Evolutionary conservation across 2,797 vertebrate species (phyloP).

Genomic region (Anniella stebbinsi): DNA sequence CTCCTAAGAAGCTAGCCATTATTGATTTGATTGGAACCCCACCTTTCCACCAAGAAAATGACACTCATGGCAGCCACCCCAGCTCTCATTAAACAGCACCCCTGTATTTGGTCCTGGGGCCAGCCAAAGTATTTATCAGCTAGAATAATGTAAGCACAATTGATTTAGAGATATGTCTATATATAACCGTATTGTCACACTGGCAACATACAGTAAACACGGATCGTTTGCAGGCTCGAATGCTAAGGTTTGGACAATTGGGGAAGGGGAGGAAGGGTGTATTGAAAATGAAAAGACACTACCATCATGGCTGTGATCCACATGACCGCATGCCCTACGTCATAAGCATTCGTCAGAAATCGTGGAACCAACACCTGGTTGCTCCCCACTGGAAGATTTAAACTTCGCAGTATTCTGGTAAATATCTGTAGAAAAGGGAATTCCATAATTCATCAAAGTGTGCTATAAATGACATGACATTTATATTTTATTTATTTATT

Average conservation of each 20-base stretch:
- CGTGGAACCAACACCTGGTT: conserved; percentile 93
- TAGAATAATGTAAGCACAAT: not conserved
- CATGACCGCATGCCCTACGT: conserved; percentile 93
- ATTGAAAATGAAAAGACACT: conserved; percentile 57
- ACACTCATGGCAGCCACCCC: not conserved
- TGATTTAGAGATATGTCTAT: not conserved
- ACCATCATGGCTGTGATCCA: conserved; percentile 98
- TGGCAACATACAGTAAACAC: not conserved
- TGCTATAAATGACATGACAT: not conserved
- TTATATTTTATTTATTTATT: too few relatives aligned
- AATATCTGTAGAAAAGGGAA: conserved; percentile 86
- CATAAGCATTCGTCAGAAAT: conserved; percentile 93
- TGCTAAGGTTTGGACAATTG: not conserved
- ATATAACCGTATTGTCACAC: not conserved
- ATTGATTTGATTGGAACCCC: too few relatives aligned
- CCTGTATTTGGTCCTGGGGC: not conserved
- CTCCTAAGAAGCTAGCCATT: not conserved
- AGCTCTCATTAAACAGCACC: not conserved
- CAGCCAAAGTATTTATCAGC: not conserved
- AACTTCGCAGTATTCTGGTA: conserved; percentile 93
- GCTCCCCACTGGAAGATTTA: conserved; percentile 97
- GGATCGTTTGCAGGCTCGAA: not conserved
- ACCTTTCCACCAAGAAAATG: too few relatives aligned
- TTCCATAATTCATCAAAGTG: not conserved
- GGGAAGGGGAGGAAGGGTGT: not conserved